phyloP scores from a whole-genome alignment of 1,140 invertebrate species.

The Euwallacea fornicatus region DNA sequence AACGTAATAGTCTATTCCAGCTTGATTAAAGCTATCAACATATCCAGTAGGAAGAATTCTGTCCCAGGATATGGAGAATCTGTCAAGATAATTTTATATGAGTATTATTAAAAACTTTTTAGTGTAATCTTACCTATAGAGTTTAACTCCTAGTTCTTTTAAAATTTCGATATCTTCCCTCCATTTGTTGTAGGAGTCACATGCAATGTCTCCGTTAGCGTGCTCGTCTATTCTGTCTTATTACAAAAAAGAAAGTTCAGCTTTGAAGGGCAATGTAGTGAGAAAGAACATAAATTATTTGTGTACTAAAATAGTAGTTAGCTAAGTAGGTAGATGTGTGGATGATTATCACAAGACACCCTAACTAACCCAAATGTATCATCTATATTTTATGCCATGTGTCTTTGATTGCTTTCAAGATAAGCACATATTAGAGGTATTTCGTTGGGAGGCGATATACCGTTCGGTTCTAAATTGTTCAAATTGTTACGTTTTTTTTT shows the following conservation, averaged over 20 bases:
- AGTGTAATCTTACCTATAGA: conserved; percentile 44
- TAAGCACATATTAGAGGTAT: too few species aligned
- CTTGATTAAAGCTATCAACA: conserved; percentile 24
- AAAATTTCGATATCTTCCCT: conserved; percentile 58
- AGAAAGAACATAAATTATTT: too few species aligned
- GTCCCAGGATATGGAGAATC: conserved; percentile 66
- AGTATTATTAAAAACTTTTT: not conserved
- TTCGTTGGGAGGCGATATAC: too few species aligned
- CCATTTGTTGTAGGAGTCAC: conserved; percentile 62
- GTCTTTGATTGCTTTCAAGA: too few species aligned
- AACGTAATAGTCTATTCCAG: conserved; percentile 60
- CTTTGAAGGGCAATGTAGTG: too few species aligned
- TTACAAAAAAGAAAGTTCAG: not conserved
- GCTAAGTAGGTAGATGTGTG: not conserved
- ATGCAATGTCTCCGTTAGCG: conserved; percentile 57
- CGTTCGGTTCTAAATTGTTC: too few species aligned
- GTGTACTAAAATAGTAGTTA: not conserved
- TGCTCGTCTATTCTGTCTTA: conserved; percentile 10
- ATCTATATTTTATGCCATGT: too few species aligned
- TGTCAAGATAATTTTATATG: conserved; percentile 8
- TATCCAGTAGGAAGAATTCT: conserved; percentile 47
- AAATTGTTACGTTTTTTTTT: too few species aligned
- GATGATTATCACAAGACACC: too few species aligned
- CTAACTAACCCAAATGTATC: too few species aligned
- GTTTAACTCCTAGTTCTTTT: conserved; percentile 56